Evolutionary conservation across 1,140 invertebrate genomes (phyloP).

Genomic region (Hyphantria cunea): DNA sequence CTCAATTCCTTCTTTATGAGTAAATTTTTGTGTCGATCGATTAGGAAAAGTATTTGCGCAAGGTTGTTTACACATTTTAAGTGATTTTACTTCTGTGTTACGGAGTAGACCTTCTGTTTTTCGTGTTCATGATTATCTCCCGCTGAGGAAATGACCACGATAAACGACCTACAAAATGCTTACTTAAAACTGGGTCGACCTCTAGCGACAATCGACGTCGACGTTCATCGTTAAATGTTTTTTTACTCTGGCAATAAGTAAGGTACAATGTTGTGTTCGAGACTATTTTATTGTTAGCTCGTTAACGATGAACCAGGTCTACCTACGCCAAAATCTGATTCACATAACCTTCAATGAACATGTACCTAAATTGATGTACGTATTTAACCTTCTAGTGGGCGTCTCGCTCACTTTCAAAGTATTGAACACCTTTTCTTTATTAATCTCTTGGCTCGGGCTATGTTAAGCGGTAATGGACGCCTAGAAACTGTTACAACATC

Average conservation of each 20-base stretch:
- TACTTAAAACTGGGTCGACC: constrained; percentile 57
- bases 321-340: constrained; percentile 2
- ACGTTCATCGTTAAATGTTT: constrained; percentile 30
- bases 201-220: constrained; percentile 34
- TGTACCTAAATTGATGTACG: not conserved
- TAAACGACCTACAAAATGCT: constrained; percentile 57
- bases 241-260: constrained; percentile 27
- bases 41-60: no score
- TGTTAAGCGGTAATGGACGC: no score
- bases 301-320: not conserved
- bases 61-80: no score
- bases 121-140: constrained; percentile 19
- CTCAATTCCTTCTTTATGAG: no score
- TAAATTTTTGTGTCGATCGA: no score
- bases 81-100: not conserved
- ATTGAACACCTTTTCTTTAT: no score
- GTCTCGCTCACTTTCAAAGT: no score
- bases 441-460: no score
- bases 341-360: not conserved
- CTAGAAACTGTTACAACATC: no score
- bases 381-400: no score
- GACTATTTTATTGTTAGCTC: constrained; percentile 14
- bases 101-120: constrained; percentile 16
- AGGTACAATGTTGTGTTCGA: constrained; percentile 19
- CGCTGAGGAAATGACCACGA: constrained; percentile 40